Evolutionary conservation across 2,797 vertebrate species (phyloP), one percentile per base, ranked within the genome.

Genomic region (Clarias pachynema): DNA sequence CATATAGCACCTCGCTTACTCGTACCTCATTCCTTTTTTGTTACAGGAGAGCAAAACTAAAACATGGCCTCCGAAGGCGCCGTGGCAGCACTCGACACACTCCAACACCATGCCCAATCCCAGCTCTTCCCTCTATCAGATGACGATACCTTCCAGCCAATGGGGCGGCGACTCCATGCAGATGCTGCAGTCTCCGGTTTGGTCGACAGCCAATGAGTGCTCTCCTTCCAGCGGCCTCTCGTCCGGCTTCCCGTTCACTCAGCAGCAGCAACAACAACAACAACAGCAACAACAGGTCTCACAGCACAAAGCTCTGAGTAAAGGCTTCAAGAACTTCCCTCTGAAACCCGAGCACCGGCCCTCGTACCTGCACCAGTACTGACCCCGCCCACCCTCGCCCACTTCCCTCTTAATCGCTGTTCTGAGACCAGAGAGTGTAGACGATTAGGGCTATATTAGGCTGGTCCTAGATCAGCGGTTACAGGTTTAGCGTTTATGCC

Each of bases 1-100:
- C 2, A 29, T 31, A 31, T 3, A 60, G 40, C 20, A 44, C 37
- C 5, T 8, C 1, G 0, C 0, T 26, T 26, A 65, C 49, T 9
- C 1, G 5, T 31, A 22, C 4, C 12, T 20, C 1, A 60, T 72
- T 70, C 26, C 34, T 37, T 37, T 37, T 37, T 2, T 20, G 1
- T 18, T 82, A 31, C 94, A 99, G 98, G 98, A 99, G 85, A 98
- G 96, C 90, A 99, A 99, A 95, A 99, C 97, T 91, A 99, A 99
- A 96, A 99, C 98, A 0, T 99, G 98, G 98, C 98, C 98, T 29
- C 98, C 98, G 2, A 99, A 99, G 93, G 98, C 98, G 0, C 98
- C 98, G 0, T 99, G 98, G 98, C 98, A 99, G 90, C 98, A 99
- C 90, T 93, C 96, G 0, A 93, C 94, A 0, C 95, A 97, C 87